Evolutionary conservation across 1,140 invertebrate genomes (phyloP).

Genomic region (Apis mellifera): Amel_HAv3.1 CM009937.2:708501-709000

Average conservation of each 20-base stretch:
- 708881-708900: neutral
- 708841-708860: neutral
- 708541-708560: neutral
- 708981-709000: too few relatives aligned
- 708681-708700: neutral
- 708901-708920: neutral
- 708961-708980: neutral
- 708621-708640: neutral
- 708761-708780: neutral
- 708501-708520: neutral
- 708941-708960: neutral
- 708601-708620: constrained; percentile 1
- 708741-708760: neutral
- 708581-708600: rapidly evolving
- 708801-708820: neutral
- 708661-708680: neutral
- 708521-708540: neutral
- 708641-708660: neutral
- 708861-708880: neutral
- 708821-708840: neutral
- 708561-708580: neutral
- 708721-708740: neutral
- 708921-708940: neutral
- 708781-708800: neutral
- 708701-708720: constrained; percentile 20